A percentile compares a stretch with the other conserved stretches of the same genome.
Conservation (phyloP, 2,113 vertebrate species). For the Psammodynastes pulverulentus region DNA sequence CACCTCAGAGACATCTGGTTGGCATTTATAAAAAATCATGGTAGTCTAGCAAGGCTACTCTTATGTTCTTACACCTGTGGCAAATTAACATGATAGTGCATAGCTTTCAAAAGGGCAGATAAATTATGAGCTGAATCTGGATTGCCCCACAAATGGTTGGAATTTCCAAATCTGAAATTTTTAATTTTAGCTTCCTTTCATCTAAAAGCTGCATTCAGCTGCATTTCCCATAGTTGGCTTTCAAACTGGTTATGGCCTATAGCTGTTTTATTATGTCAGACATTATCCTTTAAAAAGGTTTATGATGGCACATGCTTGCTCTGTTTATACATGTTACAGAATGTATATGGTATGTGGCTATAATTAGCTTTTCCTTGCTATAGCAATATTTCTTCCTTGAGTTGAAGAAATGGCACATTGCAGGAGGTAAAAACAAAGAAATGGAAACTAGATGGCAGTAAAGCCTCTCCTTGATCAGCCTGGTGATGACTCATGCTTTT, state of each 20-base stretch:
- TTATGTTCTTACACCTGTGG: background rate
- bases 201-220: background rate
- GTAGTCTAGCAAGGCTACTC: background rate
- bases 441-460: constrained; percentile 69
- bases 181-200: background rate
- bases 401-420: rapidly evolving
- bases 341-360: background rate
- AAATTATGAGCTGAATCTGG: background rate
- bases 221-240: constrained; percentile 12
- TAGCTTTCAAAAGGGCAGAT: background rate
- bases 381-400: background rate
- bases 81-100: background rate
- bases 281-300: constrained; percentile 19
- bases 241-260: background rate
- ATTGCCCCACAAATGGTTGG: background rate
- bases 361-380: background rate
- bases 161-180: background rate
- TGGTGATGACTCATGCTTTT: constrained; percentile 45
- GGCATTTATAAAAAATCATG: background rate
- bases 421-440: constrained; percentile 14
- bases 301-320: background rate
- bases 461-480: background rate
- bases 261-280: background rate
- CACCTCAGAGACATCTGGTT: background rate
- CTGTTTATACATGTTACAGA: constrained; percentile 11